Evolutionary conservation across 2,797 vertebrate species (phyloP).

Genomic region (Rhinophrynus dorsalis): DNA sequence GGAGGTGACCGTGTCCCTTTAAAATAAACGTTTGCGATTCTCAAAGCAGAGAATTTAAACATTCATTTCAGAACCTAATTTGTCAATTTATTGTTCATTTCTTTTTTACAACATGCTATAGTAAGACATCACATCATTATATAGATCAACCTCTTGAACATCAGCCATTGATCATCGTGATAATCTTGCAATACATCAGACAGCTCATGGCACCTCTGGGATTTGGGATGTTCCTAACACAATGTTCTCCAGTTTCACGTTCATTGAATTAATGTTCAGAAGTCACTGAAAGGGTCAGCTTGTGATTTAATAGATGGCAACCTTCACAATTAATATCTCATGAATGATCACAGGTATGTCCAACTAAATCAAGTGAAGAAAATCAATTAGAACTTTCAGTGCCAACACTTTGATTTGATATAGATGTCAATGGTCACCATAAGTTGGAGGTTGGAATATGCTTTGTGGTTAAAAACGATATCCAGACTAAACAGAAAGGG

Average conservation of each 20-base stretch:
- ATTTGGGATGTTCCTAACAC: neutral
- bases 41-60: no score
- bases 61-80: no score
- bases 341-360: conserved; percentile 4
- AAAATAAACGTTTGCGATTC: no score
- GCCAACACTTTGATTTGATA: neutral
- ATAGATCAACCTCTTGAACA: neutral
- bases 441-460: neutral
- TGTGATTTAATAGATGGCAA: conserved; percentile 6
- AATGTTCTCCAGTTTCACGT: neutral
- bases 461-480: neutral
- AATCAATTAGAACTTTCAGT: conserved; percentile 2
- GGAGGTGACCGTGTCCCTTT: no score
- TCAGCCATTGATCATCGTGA: conserved; percentile 14
- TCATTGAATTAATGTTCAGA: conserved; percentile 23
- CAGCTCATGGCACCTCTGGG: neutral
- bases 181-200: conserved; percentile 10
- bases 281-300: conserved; percentile 22
- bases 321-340: conserved; percentile 7
- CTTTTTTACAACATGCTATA: neutral
- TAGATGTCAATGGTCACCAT: no score
- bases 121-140: conserved; percentile 4
- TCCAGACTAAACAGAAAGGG: neutral
- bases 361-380: conserved; percentile 2
- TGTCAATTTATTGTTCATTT: no score